A percentile compares a stretch with the other conserved stretches of the same genome.
Evolutionary conservation across 2,888 invertebrate species (phyloP).

Genomic region (Venusia cambrica): DNA sequence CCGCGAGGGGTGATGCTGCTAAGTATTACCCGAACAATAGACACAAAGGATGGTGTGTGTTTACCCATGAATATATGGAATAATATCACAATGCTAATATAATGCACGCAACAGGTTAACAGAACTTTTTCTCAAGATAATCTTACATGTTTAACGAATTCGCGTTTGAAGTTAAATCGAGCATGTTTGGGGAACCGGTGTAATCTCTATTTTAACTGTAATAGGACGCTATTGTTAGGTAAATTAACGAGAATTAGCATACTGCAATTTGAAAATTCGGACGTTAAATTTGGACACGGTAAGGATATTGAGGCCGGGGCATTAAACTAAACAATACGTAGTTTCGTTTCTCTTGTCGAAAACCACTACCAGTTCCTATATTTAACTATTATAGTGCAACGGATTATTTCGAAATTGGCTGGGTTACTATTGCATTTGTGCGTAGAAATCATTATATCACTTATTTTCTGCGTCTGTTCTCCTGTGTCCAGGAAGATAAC

Average conservation of each 20-base stretch:
- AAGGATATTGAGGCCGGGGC: slow-evolving; percentile 32
- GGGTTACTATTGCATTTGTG: no score
- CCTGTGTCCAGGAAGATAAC: no score
- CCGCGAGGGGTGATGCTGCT: slow-evolving; percentile 73
- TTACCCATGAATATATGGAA: slow-evolving; percentile 77
- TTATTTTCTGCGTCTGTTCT: no score
- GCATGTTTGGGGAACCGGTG: slow-evolving; percentile 62
- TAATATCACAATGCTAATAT: slow-evolving; percentile 72
- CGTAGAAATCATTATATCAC: no score
- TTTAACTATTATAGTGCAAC: no score
- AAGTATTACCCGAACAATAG: slow-evolving; percentile 73
- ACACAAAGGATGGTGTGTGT: slow-evolving; percentile 75
- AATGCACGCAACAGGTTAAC: slow-evolving; percentile 71
- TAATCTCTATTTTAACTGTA: slow-evolving; percentile 71
- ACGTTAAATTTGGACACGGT: slow-evolving; percentile 35
- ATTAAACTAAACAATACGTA: slow-evolving; percentile 29
- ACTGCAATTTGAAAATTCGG: slow-evolving; percentile 38
- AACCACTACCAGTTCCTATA: no score
- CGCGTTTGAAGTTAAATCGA: slow-evolving; percentile 77
- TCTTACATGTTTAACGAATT: slow-evolving; percentile 78
- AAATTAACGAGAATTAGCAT: slow-evolving; percentile 64
- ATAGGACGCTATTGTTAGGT: slow-evolving; percentile 61
- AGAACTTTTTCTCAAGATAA: slow-evolving; percentile 72
- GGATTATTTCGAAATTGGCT: no score
- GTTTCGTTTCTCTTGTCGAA: slow-evolving; percentile 21